phyloP scores from a whole-genome alignment of 2,888 invertebrate genomes.

The Hirudinaria manillensis region DNA sequence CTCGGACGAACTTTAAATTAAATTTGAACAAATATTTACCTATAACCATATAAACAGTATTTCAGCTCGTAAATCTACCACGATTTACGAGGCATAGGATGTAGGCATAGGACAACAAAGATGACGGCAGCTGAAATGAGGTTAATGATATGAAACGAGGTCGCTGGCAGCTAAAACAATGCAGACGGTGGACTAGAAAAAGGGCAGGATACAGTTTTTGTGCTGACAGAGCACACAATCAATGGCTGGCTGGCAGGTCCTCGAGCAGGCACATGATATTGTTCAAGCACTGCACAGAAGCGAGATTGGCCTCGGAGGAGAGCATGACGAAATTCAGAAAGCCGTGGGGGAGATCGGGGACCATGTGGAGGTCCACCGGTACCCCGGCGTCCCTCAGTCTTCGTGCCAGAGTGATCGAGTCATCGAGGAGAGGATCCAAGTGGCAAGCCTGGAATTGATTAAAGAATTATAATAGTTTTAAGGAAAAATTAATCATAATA shows the following conservation, averaged over 20 bases:
- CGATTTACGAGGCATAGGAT: too few relatives aligned
- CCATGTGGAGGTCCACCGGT: constrained; percentile 72
- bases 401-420: constrained; percentile 88
- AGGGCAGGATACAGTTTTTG: too few relatives aligned
- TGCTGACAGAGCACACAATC: too few relatives aligned
- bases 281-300: constrained; percentile 35
- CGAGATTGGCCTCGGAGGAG: constrained; percentile 77
- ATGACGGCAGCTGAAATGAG: too few relatives aligned
- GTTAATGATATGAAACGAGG: too few relatives aligned
- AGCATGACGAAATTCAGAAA: constrained; percentile 79
- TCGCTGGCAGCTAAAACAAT: too few relatives aligned
- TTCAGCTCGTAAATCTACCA: too few relatives aligned
- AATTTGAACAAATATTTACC: too few relatives aligned
- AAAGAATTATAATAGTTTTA: neutral
- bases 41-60: too few relatives aligned
- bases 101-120: too few relatives aligned
- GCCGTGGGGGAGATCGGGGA: constrained; percentile 87
- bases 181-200: too few relatives aligned
- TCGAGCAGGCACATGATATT: constrained; percentile 1
- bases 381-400: constrained; percentile 72
- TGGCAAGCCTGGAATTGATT: constrained; percentile 66
- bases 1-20: too few relatives aligned
- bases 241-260: neutral
- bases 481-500: neutral
- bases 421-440: constrained; percentile 90